A percentile compares a stretch with the other conserved stretches of the same genome.
Evolutionary conservation across 2,888 invertebrate genomes (phyloP).

Genomic region (Paralinhomoeus sp.): DNA sequence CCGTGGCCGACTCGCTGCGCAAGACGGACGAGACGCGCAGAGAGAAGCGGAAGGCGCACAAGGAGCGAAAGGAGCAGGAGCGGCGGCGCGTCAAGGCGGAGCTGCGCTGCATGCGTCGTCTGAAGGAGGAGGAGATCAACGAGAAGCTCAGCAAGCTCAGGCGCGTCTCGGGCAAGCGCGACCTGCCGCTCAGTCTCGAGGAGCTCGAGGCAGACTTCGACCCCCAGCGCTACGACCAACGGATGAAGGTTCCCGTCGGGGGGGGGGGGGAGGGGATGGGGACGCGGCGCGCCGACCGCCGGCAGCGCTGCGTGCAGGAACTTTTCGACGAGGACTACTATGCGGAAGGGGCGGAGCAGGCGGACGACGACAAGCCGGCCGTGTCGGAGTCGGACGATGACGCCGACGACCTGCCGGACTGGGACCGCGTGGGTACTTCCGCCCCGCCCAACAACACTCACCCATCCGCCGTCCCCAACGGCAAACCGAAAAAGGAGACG

Average conservation of each 20-base stretch:
- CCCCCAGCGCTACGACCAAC: constrained; percentile 18
- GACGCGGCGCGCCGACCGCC: too few species aligned
- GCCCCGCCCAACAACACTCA: too few species aligned
- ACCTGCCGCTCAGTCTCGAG: constrained; percentile 44
- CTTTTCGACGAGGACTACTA: constrained; percentile 71
- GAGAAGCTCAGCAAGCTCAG: constrained; percentile 63
- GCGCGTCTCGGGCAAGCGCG: constrained; percentile 60
- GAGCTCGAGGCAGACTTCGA: constrained; percentile 46
- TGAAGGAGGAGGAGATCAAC: constrained; percentile 67
- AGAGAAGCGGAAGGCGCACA: constrained; percentile 42
- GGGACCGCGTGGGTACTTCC: not conserved
- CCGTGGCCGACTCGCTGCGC: constrained; percentile 55
- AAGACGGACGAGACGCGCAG: constrained; percentile 54
- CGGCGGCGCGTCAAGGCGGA: constrained; percentile 60
- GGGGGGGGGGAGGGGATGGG: too few species aligned
- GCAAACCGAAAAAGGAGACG: constrained; percentile 32
- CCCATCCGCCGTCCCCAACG: too few species aligned
- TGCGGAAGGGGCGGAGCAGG: constrained; percentile 36
- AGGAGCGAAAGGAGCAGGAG: constrained; percentile 33
- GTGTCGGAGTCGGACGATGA: constrained; percentile 28
- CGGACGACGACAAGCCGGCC: constrained; percentile 56
- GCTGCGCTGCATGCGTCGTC: constrained; percentile 43
- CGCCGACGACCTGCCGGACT: not conserved
- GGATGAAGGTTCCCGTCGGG: constrained; percentile 12
- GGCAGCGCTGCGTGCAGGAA: constrained; percentile 31